phyloP scores from a whole-genome alignment of 2,888 invertebrate species.

The Ligdia adustata region DNA sequence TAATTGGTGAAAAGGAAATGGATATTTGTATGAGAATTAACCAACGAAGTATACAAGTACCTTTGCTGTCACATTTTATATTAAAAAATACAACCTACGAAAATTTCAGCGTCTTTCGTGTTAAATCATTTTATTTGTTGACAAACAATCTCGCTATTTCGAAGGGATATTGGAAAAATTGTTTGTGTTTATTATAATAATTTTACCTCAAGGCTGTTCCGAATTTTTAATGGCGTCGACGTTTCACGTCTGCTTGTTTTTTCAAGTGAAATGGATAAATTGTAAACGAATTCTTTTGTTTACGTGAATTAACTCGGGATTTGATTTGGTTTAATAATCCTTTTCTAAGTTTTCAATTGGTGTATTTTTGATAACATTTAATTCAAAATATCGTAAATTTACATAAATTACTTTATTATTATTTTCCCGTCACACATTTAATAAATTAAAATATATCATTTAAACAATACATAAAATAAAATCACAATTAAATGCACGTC shows the following conservation, averaged over 20 bases:
- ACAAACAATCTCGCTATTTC: slow-evolving; percentile 22
- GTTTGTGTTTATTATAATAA: slow-evolving; percentile 15
- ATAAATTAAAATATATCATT: too few species aligned
- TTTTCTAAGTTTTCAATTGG: too few species aligned
- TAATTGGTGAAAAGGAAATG: too few species aligned
- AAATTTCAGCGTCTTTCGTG: slow-evolving; percentile 14
- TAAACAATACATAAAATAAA: too few species aligned
- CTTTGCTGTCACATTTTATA: slow-evolving; percentile 22
- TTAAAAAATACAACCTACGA: slow-evolving; percentile 25
- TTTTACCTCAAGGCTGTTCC: slow-evolving; percentile 13
- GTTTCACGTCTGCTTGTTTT: slow-evolving; percentile 8
- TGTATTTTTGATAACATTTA: too few species aligned
- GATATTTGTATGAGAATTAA: too few species aligned
- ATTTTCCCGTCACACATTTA: too few species aligned
- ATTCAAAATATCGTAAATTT: too few species aligned
- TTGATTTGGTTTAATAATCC: too few species aligned
- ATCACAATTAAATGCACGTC: too few species aligned
- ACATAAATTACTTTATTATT: too few species aligned
- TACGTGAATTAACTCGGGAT: slow-evolving; percentile 5
- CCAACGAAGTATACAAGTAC: too few species aligned
- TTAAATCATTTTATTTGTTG: slow-evolving; percentile 29
- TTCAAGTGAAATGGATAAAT: slow-evolving; percentile 3
- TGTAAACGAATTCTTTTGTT: slow-evolving; percentile 5
- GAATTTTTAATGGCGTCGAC: slow-evolving; percentile 14
- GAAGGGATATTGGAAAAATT: slow-evolving; percentile 24